Conservation (phyloP, 2,888 invertebrate species). For the Lasioglossum oenotherae region DNA sequence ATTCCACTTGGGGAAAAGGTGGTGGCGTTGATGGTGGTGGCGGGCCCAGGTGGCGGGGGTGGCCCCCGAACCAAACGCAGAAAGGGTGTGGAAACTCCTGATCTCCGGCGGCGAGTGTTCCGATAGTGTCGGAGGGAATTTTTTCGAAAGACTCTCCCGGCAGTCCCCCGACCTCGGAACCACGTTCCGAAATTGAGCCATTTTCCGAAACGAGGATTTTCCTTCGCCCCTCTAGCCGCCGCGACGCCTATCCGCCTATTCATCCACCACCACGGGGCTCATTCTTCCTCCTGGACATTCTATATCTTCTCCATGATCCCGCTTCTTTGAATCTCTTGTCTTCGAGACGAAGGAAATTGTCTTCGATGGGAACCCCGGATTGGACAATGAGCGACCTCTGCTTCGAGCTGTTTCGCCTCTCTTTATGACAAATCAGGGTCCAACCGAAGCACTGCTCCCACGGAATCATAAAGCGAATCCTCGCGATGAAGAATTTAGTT, state of each 20-base stretch:
- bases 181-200: slow-evolving; percentile 64
- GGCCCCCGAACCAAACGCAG: slow-evolving; percentile 27
- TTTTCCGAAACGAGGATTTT: slow-evolving; percentile 60
- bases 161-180: slow-evolving; percentile 27
- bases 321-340: slow-evolving; percentile 11
- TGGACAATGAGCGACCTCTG: not conserved
- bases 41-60: slow-evolving; percentile 40
- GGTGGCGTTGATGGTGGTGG: slow-evolving; percentile 70
- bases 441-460: not conserved
- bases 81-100: slow-evolving; percentile 59
- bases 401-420: not conserved
- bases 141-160: slow-evolving; percentile 59
- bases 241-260: not conserved
- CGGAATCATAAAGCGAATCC: not conserved
- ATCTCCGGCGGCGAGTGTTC: slow-evolving; percentile 60
- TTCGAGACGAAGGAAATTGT: not conserved
- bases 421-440: not conserved
- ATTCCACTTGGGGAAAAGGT: slow-evolving; percentile 73
- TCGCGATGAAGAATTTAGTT: not conserved
- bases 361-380: not conserved
- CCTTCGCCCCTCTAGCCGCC: slow-evolving; percentile 14
- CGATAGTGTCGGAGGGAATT: slow-evolving; percentile 54
- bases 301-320: slow-evolving; percentile 1
- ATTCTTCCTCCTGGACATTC: slow-evolving; percentile 20
- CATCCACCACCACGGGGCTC: slow-evolving; percentile 3